Evolutionary conservation across 2,888 invertebrate genomes (phyloP), one percentile per base, ranked within the genome.

Genomic region (Serripes groenlandicus): DNA sequence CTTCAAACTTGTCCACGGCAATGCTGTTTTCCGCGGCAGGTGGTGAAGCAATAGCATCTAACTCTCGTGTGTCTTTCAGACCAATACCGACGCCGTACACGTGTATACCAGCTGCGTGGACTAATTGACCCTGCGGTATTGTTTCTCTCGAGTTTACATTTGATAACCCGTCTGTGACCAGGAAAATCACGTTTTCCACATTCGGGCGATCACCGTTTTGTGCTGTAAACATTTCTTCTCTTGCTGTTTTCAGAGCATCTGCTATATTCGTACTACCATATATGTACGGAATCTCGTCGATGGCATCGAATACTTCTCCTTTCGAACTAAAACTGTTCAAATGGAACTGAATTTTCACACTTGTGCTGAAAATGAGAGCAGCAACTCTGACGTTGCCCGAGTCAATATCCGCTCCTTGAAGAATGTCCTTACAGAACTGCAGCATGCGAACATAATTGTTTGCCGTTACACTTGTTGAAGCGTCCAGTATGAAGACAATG

Each of bases 241-340:
- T 79, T 88, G 91, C 90, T 23, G 82, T 82, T 23, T 85, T 83
- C 1, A 93, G 80, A n/a, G 90, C 93, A 60, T 89, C 91, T 0
- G 92, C 92, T 3, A 92, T 93, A 81, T 93, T 92, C 58, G 92
- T 93, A 49, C 91, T 91, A 34, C 92, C 93, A 54, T 88, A 91
- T 7, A 88, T 82, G 68, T 91, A 92, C 2, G 90, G 89, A 2
- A 92, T 91, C 21, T 88, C 78, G 42, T 90, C 90, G 52, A 94
- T 89, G 62, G 93, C 94, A 52, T 89, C 87, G 68, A 89, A 88
- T 0, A 92, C 66, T 7, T 87, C 90, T 28, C 77, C 62, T 64
- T 89, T 90, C 0, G 81, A 86, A 0, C 9, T 78, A 81, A 84
- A 90, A 3, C 76, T 72, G 60, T 91, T 92, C 64, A 93, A 87